phyloP scores from a whole-genome alignment of 64 coral and sea anemone genomes.

The Astreopora myriophthalma region DNA sequence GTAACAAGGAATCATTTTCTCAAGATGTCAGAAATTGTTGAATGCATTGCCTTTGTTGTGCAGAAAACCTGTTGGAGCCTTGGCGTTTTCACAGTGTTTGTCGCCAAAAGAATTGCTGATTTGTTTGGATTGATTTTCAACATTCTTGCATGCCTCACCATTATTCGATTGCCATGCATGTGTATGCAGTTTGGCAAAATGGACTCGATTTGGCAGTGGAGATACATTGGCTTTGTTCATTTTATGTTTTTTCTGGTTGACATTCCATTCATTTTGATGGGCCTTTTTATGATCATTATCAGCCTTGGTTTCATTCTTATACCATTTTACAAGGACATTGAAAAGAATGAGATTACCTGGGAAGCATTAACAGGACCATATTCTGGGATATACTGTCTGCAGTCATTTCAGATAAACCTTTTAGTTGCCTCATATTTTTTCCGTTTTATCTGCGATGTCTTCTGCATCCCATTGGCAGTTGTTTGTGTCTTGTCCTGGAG shows the following conservation, averaged over 20 bases:
- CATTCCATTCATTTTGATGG: conserved; percentile 91
- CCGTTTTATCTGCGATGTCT: conserved; percentile 75
- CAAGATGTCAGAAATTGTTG: conserved; percentile 97
- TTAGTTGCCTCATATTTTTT: conserved; percentile 82
- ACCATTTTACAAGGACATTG: conserved; percentile 65
- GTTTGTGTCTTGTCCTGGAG: conserved; percentile 91
- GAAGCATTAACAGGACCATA: conserved; percentile 5
- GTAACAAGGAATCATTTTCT: not conserved
- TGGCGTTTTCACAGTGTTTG: conserved; percentile 80
- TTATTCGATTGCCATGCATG: conserved; percentile 86
- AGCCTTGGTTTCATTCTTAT: conserved; percentile 83
- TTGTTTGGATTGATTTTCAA: conserved; percentile 92
- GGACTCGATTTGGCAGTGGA: conserved; percentile 73
- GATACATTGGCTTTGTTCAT: conserved; percentile 81
- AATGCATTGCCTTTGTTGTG: conserved; percentile 93
- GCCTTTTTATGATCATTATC: conserved; percentile 48
- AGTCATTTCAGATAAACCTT: conserved; percentile 62
- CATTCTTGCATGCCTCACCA: conserved; percentile 87
- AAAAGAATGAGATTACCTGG: conserved; percentile 24
- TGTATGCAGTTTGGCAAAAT: conserved; percentile 71
- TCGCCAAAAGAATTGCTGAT: conserved; percentile 76
- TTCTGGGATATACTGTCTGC: conserved; percentile 35
- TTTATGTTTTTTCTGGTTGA: conserved; percentile 86
- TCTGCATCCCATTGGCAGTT: conserved; percentile 78
- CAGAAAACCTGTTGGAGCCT: conserved; percentile 94